phyloP scores from a whole-genome alignment of 2,113 vertebrate genomes.

The Genyomyrus donnyi region DNA sequence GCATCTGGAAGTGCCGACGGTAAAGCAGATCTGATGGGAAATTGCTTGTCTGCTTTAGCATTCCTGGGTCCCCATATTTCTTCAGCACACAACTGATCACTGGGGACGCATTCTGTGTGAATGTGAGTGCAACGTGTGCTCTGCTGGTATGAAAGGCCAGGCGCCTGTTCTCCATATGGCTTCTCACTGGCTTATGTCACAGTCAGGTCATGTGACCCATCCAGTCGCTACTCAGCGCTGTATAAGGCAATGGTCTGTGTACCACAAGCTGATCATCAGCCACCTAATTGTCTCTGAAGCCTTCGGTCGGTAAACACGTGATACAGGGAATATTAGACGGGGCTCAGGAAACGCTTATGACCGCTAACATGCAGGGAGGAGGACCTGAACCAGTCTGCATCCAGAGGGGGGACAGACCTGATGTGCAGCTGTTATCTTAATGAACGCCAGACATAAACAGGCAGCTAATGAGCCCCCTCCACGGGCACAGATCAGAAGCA shows the following conservation, averaged over 20 bases:
- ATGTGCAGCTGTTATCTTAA: background rate
- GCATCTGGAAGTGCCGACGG: background rate
- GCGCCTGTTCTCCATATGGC: background rate
- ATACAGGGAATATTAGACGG: background rate
- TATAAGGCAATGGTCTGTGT: background rate
- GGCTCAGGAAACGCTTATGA: background rate
- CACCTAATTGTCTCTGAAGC: background rate
- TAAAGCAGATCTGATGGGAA: background rate
- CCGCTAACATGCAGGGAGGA: background rate
- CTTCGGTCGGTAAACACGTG: background rate
- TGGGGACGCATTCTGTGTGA: background rate
- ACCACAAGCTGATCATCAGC: background rate
- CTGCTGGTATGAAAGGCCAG: background rate
- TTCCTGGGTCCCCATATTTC: background rate
- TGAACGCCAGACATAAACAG: background rate
- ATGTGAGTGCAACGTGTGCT: background rate
- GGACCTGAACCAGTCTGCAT: background rate
- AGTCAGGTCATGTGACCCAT: background rate
- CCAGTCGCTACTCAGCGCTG: background rate
- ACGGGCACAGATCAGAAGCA: background rate
- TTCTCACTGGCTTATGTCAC: background rate
- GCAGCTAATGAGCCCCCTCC: constrained; percentile 3
- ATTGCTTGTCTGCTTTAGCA: background rate
- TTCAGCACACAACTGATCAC: background rate
- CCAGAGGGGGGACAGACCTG: background rate